Evolutionary conservation across 2,888 invertebrate genomes (phyloP).

Genomic region (Drosophila bunnanda): DNA sequence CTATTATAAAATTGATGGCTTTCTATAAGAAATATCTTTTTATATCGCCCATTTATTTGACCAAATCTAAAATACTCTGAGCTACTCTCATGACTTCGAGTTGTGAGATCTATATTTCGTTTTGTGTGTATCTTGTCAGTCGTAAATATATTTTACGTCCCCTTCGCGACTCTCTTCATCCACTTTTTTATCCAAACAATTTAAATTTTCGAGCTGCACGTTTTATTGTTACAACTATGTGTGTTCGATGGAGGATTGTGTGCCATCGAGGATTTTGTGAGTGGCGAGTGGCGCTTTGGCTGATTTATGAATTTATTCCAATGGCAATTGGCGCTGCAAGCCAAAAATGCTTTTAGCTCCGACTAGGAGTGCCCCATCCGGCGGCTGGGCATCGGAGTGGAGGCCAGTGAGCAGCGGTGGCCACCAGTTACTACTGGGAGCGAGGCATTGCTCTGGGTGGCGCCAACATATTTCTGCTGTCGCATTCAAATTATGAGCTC

Average conservation of each 20-base stretch:
- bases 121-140: neutral
- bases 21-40: too few relatives aligned
- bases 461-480: conserved; percentile 76
- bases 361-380: conserved; percentile 18
- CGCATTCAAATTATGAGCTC: conserved; percentile 74
- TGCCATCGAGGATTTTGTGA: neutral
- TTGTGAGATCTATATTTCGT: neutral
- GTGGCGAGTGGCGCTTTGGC: conserved; percentile 27
- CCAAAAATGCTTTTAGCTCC: conserved; percentile 43
- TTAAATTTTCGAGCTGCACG: conserved; percentile 4
- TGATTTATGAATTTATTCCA: conserved; percentile 57
- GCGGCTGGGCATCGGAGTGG: conserved; percentile 20
- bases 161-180: neutral
- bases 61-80: neutral
- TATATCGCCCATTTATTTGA: too few relatives aligned
- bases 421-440: conserved; percentile 53
- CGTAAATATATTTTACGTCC: neutral
- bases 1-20: too few relatives aligned
- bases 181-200: neutral
- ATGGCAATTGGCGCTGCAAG: conserved; percentile 49
- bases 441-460: conserved; percentile 38
- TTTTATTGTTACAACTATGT: conserved; percentile 34
- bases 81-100: too few relatives aligned
- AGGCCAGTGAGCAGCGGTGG: conserved; percentile 35
- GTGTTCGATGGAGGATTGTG: conserved; percentile 15